phyloP scores from a whole-genome alignment of 2,888 invertebrate species.

The Polia nebulosa region DNA sequence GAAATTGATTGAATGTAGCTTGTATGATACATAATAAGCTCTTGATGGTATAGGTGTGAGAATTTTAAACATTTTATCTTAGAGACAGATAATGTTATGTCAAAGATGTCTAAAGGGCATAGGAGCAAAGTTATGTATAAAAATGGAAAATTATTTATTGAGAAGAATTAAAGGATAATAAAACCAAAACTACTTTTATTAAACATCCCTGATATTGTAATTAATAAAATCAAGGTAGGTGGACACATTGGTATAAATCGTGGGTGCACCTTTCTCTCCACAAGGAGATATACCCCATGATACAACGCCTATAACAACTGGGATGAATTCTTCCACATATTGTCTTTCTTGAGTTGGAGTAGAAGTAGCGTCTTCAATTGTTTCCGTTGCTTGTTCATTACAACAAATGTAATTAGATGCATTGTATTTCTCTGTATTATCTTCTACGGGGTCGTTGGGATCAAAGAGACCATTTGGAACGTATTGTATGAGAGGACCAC shows the following conservation, averaged over 20 bases:
- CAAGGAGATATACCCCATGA: slow-evolving; percentile 91
- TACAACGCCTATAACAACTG: slow-evolving; percentile 88
- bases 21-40: too few species aligned
- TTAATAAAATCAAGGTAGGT: slow-evolving; percentile 87
- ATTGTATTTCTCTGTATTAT: slow-evolving; percentile 49
- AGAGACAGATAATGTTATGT: neutral
- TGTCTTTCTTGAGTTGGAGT: slow-evolving; percentile 41
- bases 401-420: slow-evolving; percentile 37
- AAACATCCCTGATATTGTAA: slow-evolving; percentile 53
- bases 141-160: slow-evolving; percentile 47
- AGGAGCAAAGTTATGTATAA: slow-evolving; percentile 6
- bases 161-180: slow-evolving; percentile 44
- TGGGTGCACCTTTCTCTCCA: slow-evolving; percentile 87
- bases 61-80: neutral
- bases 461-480: slow-evolving; percentile 58
- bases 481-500: slow-evolving; percentile 87
- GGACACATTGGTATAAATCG: slow-evolving; percentile 89
- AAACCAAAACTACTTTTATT: slow-evolving; percentile 51
- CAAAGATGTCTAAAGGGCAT: neutral
- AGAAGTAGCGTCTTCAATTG: neutral
- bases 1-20: neutral
- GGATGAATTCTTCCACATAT: slow-evolving; percentile 61
- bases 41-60: too few species aligned
- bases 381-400: slow-evolving; percentile 31
- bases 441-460: slow-evolving; percentile 61